Base-by-base conservation (phyloP, 30 jellyfish, hydroid and myxozoan genomes). In the Hydra vulgaris region DNA sequence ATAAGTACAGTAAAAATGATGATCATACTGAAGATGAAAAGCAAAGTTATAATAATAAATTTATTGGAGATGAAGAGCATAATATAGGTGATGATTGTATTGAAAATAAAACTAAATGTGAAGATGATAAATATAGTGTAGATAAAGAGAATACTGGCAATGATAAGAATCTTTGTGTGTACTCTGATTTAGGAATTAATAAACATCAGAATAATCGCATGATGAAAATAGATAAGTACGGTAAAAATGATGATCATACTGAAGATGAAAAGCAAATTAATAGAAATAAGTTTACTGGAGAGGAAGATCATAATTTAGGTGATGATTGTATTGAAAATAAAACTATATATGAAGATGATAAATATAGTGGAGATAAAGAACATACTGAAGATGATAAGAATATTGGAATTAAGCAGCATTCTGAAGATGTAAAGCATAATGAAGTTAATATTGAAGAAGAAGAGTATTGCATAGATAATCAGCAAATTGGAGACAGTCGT, bases 11-110 rank as follows among this genome's bases (percentile, higher is more conserved):
- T 20, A 68, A 68, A 15, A 20, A 68, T 68, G 75, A 68, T 25
- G 75, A 68, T 20, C 1, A 7, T 20, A 20, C 18, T 73, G 81
- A 73, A 23, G n/a, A 73, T 19, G 81, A 68, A 15, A 73, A 23
- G 25, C 81, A 73, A 23, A 73, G 81, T 68, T 68, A 61, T 73
- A 68, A 68, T 5, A 73, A n/a, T 73, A n/a, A 73, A 23, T 73
- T 61, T 61, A 21, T 21, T 0, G 18, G 18, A 61, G 72, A 61
- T 0, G 18, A 18, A 21, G 19, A n/a, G 20, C 18, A 21, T 61
- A 18, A n/a, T 61, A 21, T 17, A 61, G 19, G 72, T 61, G 72
- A 61, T n/a, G 20, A n/a, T 72, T n/a, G 17, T 72, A 17, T 72
- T 72, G 79, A 72, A 0, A 23, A 21, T 21, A 23, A 72, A 72